phyloP scores from a whole-genome alignment of 2,797 vertebrate genomes.

The Betta splendens region DNA sequence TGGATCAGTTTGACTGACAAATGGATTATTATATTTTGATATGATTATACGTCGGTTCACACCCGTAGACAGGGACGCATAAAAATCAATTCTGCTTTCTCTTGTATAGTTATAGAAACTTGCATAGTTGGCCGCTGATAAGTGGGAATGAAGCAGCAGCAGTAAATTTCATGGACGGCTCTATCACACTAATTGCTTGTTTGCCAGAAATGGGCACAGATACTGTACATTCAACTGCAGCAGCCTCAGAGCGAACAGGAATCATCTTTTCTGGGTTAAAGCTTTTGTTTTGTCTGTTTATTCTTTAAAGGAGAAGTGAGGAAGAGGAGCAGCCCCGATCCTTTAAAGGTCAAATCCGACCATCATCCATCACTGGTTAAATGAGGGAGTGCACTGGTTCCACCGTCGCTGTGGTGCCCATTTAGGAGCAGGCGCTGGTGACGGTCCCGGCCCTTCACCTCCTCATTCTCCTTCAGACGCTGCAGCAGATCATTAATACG shows the following conservation, averaged over 20 bases:
- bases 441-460: slow-evolving; percentile 35
- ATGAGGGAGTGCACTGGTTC: slow-evolving; percentile 25
- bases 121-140: slow-evolving; percentile 16
- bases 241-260: no score
- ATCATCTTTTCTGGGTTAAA: neutral
- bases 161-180: slow-evolving; percentile 35
- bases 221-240: no score
- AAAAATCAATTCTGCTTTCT: neutral
- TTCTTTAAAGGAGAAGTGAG: neutral
- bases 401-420: slow-evolving; percentile 12
- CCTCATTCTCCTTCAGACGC: slow-evolving; percentile 27
- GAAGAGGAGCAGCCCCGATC: neutral
- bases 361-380: slow-evolving; percentile 17
- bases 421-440: slow-evolving; percentile 41
- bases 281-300: no score
- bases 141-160: slow-evolving; percentile 34
- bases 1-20: no score
- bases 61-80: no score
- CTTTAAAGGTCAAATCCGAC: slow-evolving; percentile 29
- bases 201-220: slow-evolving; percentile 36
- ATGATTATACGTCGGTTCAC: no score
- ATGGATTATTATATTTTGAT: no score
- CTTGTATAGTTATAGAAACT: slow-evolving; percentile 10
- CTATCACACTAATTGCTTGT: slow-evolving; percentile 56
- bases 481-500: slow-evolving; percentile 56